These are phyloP conservation scores for Euproctis similis DNA, from an alignment of 2,888 invertebrate species.

Conservation along the genomic window DNA sequence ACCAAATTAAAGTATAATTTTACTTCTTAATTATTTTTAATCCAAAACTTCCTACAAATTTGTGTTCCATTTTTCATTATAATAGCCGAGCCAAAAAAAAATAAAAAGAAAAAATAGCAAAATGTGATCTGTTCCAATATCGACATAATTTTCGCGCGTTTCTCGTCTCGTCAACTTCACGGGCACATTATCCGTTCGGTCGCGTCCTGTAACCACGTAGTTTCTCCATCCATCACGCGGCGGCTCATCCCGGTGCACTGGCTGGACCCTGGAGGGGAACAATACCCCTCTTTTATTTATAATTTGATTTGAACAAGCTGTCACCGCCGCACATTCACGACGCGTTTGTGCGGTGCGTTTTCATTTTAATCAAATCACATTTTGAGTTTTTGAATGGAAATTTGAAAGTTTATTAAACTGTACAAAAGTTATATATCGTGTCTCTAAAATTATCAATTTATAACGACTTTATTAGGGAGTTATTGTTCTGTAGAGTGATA, in stretches of 20 bases:
- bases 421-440: no score
- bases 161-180: conserved; percentile 17
- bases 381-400: conserved; percentile 17
- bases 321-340: conserved; percentile 25
- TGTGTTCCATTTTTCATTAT: no score
- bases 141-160: conserved; percentile 7
- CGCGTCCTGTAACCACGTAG: conserved; percentile 24
- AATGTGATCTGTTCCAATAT: no score
- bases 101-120: no score
- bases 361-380: conserved; percentile 27
- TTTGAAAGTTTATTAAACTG: conserved; percentile 12
- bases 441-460: no score
- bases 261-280: conserved; percentile 19
- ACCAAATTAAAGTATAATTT: no score
- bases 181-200: conserved; percentile 23
- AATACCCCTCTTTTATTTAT: conserved; percentile 38
- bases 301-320: conserved; percentile 61
- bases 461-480: no score
- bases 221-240: conserved; percentile 27
- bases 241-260: conserved; percentile 23
- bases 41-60: no score
- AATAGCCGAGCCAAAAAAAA: no score
- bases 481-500: no score
- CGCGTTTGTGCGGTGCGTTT: conserved; percentile 22
- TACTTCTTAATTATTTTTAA: no score